Percentiles rank a stretch among this genome's conserved stretches.
Evolutionary conservation across 1,140 invertebrate species (phyloP).

Genomic region (Leptinotarsa undecemlineata): DNA sequence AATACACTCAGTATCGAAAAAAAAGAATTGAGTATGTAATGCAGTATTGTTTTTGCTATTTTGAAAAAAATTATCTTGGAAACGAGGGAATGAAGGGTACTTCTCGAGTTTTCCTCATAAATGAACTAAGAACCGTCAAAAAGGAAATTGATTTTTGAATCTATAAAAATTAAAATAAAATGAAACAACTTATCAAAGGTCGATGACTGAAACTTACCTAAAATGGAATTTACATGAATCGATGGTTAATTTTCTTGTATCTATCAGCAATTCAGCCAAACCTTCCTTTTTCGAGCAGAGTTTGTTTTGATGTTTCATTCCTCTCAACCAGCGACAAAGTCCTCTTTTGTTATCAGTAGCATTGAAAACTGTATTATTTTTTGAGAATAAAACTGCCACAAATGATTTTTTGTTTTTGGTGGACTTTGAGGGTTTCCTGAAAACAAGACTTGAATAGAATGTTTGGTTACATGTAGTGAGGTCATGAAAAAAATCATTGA

Average conservation of each 20-base stretch:
- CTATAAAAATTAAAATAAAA: too few species aligned
- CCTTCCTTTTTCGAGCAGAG: conserved; percentile 60
- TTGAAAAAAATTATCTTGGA: too few species aligned
- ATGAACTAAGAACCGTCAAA: too few species aligned
- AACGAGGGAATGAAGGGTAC: too few species aligned
- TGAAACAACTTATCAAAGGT: too few species aligned
- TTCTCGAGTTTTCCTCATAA: too few species aligned
- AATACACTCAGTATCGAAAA: neutral
- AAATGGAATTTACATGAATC: conserved; percentile 57
- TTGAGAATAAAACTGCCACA: conserved; percentile 33
- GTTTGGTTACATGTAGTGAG: too few species aligned
- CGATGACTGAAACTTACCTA: neutral
- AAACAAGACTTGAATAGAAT: neutral
- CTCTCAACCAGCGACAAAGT: conserved; percentile 66
- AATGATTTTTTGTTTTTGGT: conserved; percentile 31
- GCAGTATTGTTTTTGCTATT: too few species aligned
- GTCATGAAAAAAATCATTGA: too few species aligned
- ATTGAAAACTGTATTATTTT: conserved; percentile 31
- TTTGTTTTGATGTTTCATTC: conserved; percentile 67
- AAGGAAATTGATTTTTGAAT: too few species aligned
- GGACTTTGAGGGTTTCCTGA: conserved; percentile 13
- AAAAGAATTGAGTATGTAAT: too few species aligned
- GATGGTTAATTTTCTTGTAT: conserved; percentile 61
- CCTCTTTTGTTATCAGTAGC: conserved; percentile 28
- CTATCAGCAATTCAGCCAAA: conserved; percentile 57